Percentiles rank a stretch among this genome's conserved stretches.
Conservation (phyloP, 2,113 vertebrate genomes). For the Panthera leo region DNA sequence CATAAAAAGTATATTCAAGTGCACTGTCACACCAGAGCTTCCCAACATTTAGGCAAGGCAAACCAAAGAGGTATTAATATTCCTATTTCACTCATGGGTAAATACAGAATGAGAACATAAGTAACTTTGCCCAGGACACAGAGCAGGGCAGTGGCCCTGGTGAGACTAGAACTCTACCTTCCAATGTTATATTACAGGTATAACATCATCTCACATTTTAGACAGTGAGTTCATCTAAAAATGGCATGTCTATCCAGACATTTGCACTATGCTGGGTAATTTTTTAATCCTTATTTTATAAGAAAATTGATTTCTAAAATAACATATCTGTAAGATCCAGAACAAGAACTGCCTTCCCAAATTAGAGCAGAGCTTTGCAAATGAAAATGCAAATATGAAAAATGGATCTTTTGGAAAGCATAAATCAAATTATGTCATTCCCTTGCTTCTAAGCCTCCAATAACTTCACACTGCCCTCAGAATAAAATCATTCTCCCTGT, state of each 20-base stretch:
- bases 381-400: constrained; percentile 11
- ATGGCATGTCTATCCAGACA: not conserved
- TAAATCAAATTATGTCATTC: not conserved
- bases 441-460: not conserved
- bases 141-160: not conserved
- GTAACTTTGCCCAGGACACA: not conserved
- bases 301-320: constrained; percentile 21
- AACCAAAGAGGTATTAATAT: not conserved
- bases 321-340: not conserved
- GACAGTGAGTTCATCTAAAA: constrained; percentile 35
- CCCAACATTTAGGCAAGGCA: not conserved
- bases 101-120: not conserved
- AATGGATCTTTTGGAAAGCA: not conserved
- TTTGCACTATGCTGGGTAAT: not conserved
- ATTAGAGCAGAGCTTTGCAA: not conserved
- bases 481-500: not conserved
- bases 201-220: not conserved
- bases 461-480: not conserved
- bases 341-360: not conserved
- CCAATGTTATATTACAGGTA: not conserved
- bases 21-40: not conserved
- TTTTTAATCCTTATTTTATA: constrained; percentile 27
- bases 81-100: not conserved
- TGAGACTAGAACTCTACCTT: not conserved
- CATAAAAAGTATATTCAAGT: not conserved